Base-by-base conservation (phyloP, 2,113 vertebrate species). In the Psilopsiagon aurifrons region DNA sequence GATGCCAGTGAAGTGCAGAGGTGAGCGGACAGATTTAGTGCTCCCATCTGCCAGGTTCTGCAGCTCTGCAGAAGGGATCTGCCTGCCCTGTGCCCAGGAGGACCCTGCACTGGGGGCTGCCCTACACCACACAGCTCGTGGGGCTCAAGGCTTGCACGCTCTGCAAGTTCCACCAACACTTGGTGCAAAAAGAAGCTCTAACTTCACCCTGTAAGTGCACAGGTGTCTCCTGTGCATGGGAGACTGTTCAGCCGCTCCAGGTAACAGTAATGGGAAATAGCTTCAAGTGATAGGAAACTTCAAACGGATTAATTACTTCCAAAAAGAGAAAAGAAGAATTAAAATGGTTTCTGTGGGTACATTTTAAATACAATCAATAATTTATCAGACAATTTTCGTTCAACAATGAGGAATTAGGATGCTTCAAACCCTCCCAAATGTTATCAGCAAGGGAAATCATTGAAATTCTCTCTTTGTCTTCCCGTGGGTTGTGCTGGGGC, bases 331-430 rank as follows among this genome's bases (percentile, higher is more conserved):
- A 91, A 76, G 77, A 96, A 94, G 35, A 91, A 97, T 95, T 94
- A 59, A 97, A 96, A 95, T 92, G 81, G 83, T 94, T 96, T 97
- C 88, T 94, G 60, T 97, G 95, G 82, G 86, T 91, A 84, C 92
- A 89, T 97, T 96, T 96, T 91, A 97, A 97, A 97, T 96, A 88
- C 59, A 37, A 84, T 98, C 92, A 92, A 97, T 97, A 95, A 98
- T 98, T 97, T 96, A 98, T 70, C 51, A 80, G 67, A 78, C 74
- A 90, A 92, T 96, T 97, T 97, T 92, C 52, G 44, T 54, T 89
- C 81, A 89, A 95, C 95, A 95, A 63, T 91, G 79, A 97, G 91
- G 96, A 97, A 97, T 96, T 95, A 91, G 90, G 94, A 93, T 47
- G 51, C 77, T 88, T 92, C 60, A 75, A 75, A 75, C 66, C 13